Conservation (phyloP, 2,797 vertebrate species). For the Poecilia picta region DNA sequence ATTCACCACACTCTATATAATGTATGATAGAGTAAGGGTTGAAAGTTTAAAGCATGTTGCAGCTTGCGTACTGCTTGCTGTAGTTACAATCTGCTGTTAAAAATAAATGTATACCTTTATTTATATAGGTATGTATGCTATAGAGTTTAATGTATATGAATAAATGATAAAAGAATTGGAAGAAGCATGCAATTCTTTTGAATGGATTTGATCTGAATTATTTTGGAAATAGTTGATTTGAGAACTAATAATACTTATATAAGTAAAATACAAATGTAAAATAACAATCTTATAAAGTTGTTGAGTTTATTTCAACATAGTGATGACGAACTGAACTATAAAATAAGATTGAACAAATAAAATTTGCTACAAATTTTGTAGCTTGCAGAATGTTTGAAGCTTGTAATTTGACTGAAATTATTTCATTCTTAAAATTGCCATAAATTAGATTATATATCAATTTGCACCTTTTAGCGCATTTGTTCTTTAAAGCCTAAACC, state of each 20-base stretch:
- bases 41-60: background rate
- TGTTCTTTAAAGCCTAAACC: background rate
- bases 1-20: background rate
- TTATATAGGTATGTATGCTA: background rate
- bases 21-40: background rate
- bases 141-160: background rate
- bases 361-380: no score
- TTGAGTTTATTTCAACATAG: background rate
- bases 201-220: background rate
- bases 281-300: background rate
- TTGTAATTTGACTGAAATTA: background rate
- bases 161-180: background rate
- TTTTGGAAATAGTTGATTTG: background rate
- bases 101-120: no score
- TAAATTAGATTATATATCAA: background rate
- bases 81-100: no score
- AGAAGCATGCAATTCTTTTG: background rate
- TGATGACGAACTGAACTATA: background rate
- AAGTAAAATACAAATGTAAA: background rate
- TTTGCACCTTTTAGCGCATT: background rate
- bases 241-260: no score
- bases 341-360: no score
- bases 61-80: background rate
- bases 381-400: background rate
- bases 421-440: background rate